Base-by-base conservation (phyloP, 2,797 vertebrate genomes). In the Melanogrammus aeglefinus region DNA sequence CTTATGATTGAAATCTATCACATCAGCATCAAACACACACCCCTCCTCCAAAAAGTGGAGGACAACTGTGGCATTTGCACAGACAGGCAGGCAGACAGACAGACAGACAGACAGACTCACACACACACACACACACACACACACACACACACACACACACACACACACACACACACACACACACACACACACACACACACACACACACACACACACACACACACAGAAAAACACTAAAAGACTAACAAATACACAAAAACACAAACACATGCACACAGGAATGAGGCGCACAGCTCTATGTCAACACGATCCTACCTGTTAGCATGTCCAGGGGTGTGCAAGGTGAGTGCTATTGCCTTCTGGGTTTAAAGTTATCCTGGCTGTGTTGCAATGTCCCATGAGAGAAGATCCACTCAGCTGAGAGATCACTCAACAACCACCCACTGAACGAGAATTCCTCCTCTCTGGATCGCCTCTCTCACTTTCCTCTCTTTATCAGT, bases 361-460 rank as follows among this genome's bases (percentile, higher is more conserved):
- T 69, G 27, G 24, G 63, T 69, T 9, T 69, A 69, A 63, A n/a
- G 63, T 69, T 69, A 24, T 69, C 63, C 63, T 69, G n/a, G 63
- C 3, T 27, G n/a, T 69, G 63, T 27, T 69, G n/a, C 63, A 12
- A 27, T 69, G 63, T 69, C 63, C 63, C 63, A 41, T 74, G n/a
- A 73, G 72, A 39, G 57, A 63, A 63, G 57, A 63, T 63, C 57
- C 21, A 63, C 57, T 63, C 63, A 63, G 57, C 57, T 24, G 57
- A 63, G 21, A 63, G 47, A 57, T 18, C 16, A n/a, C 57, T 63
- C 21, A n/a, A n/a, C 21, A 63, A 63, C 57, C 63, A 69, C 27
- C 63, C 63, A 69, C 63, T 69, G 63, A 27, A 27, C 24, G 24
- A 27, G 9, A 69, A 27, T 24, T 69, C 4, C 63, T 69, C n/a